phyloP scores from a whole-genome alignment of 2,888 invertebrate species.

The Cylloceria caligata region DNA sequence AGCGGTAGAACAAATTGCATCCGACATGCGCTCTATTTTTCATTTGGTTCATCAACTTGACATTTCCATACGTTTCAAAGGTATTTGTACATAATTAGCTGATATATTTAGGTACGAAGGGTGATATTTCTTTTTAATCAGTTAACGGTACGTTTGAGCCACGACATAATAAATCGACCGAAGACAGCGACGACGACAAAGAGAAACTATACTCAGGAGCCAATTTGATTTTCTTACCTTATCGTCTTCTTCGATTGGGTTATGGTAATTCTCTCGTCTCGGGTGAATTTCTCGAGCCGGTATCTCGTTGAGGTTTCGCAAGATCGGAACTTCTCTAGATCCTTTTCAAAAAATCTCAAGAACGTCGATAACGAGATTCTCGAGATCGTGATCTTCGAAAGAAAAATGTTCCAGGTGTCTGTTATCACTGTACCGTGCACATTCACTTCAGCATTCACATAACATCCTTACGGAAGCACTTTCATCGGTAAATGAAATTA shows the following conservation, averaged over 20 bases:
- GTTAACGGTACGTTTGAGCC: too few species aligned
- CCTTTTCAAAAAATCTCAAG: not conserved
- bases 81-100: too few species aligned
- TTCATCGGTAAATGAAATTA: not conserved
- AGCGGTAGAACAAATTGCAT: too few species aligned
- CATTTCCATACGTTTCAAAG: too few species aligned
- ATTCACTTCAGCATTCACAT: conserved; percentile 42
- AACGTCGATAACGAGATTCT: not conserved
- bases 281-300: conserved; percentile 32
- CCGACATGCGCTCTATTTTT: too few species aligned
- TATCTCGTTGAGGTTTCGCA: conserved; percentile 11
- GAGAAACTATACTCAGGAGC: not conserved
- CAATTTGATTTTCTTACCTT: conserved; percentile 70
- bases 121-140: too few species aligned
- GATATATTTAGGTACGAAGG: too few species aligned
- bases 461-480: conserved; percentile 36
- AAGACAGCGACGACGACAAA: not conserved
- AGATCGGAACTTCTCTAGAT: not conserved
- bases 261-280: conserved; percentile 61
- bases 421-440: conserved; percentile 23
- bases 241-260: conserved; percentile 69
- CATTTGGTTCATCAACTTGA: too few species aligned
- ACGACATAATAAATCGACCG: too few species aligned
- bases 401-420: not conserved
- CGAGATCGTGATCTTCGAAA: too few species aligned